These are phyloP conservation scores for Struthidea cinerea DNA, from an alignment of 2,113 vertebrate species.

Conservation along the genomic window DNA sequence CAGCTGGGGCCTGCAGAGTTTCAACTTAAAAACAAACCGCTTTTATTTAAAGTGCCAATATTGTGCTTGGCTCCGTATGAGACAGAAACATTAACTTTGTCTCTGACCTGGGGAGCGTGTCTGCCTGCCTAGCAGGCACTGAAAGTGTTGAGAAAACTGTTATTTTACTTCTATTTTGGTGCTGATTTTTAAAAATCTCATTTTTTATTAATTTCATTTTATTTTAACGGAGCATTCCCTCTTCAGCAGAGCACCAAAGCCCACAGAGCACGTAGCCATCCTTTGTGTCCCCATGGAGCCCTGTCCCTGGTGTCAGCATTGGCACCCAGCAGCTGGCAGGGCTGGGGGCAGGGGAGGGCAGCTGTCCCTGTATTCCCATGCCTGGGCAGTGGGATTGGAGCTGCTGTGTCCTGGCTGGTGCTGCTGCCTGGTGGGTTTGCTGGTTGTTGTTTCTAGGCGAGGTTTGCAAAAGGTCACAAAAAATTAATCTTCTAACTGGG, in stretches of 20 bases:
- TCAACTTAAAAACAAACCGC: neutral
- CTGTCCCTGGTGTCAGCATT: fast-evolving
- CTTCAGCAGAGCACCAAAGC: neutral
- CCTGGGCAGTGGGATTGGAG: neutral
- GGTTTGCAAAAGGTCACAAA: conserved; percentile 51
- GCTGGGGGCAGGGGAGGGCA: neutral
- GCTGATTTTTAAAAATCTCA: neutral
- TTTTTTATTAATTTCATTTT: neutral
- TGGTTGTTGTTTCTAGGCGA: conserved; percentile 26
- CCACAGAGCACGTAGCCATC: neutral
- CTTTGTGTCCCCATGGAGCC: neutral
- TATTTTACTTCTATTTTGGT: conserved; percentile 12
- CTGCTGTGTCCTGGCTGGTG: neutral
- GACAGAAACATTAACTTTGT: conserved; percentile 24
- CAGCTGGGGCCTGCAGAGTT: neutral
- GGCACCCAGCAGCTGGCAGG: neutral
- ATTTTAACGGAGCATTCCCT: neutral
- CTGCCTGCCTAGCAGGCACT: conserved; percentile 43
- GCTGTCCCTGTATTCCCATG: fast-evolving
- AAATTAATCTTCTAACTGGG: conserved; percentile 61
- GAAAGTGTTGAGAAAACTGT: conserved; percentile 43
- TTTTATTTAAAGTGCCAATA: conserved; percentile 28
- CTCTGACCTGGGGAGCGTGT: conserved; percentile 38
- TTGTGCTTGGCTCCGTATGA: conserved; percentile 35
- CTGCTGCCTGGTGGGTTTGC: conserved; percentile 13